A percentile compares a stretch with the other conserved stretches of the same genome.
Evolutionary conservation across 2,113 vertebrate species (phyloP).

Genomic region (Sterrhoptilus dennistouni): DNA sequence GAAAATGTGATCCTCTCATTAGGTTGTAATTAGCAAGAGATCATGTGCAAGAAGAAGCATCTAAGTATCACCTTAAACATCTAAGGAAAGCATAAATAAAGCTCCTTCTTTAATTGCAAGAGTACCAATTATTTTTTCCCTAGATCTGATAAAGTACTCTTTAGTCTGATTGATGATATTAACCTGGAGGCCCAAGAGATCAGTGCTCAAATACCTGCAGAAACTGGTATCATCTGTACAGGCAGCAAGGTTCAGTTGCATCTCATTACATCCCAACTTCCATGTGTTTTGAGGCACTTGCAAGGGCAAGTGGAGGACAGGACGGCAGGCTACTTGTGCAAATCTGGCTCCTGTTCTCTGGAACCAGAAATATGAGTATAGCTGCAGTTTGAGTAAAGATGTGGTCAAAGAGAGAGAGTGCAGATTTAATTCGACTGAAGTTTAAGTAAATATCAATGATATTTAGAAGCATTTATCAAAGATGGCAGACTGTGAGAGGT

Average conservation of each 20-base stretch:
- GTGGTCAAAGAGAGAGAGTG: background rate
- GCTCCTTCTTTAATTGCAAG: background rate
- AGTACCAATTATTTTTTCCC: background rate
- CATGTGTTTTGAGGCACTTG: background rate
- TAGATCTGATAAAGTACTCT: background rate
- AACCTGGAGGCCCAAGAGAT: background rate
- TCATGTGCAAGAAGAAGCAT: background rate
- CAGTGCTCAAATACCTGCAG: background rate
- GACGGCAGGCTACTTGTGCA: background rate
- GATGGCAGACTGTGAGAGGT: background rate
- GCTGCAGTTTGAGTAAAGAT: background rate
- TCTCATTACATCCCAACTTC: background rate
- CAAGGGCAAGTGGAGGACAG: background rate
- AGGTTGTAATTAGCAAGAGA: background rate
- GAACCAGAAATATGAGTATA: background rate
- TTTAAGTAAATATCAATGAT: background rate
- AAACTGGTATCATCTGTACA: background rate
- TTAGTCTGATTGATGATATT: background rate
- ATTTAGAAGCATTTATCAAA: background rate
- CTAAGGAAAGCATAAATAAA: background rate
- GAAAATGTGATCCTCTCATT: background rate
- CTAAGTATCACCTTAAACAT: background rate
- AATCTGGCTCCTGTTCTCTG: background rate
- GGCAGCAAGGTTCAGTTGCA: background rate
- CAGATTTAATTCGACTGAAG: background rate